These are phyloP conservation scores for Gavialis gangeticus DNA, from an alignment of 2,113 vertebrate species.

Conservation along the genomic window DNA sequence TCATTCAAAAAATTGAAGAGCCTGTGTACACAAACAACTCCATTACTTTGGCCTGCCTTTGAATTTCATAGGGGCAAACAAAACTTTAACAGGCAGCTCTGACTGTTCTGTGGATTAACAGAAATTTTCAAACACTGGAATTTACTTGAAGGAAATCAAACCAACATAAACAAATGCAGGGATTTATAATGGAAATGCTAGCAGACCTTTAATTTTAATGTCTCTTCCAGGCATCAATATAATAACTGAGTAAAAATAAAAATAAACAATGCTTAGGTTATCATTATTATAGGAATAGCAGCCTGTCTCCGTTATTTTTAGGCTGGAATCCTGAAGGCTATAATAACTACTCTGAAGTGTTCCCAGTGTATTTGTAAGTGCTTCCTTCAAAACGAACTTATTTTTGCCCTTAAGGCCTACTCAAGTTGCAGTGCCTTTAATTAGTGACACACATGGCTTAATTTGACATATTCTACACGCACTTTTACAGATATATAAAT, in stretches of 20 bases:
- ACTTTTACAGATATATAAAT: conserved; percentile 12
- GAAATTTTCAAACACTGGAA: background rate
- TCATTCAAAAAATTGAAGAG: background rate
- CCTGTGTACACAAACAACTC: background rate
- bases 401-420: conserved; percentile 56
- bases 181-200: background rate
- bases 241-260: conserved; percentile 29
- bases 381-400: conserved; percentile 47
- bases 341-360: conserved; percentile 63
- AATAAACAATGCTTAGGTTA: conserved; percentile 30
- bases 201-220: background rate
- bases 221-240: background rate
- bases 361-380: conserved; percentile 35
- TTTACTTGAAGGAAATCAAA: background rate
- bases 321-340: conserved; percentile 33
- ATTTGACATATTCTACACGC: conserved; percentile 16
- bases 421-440: conserved; percentile 54
- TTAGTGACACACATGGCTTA: conserved; percentile 52
- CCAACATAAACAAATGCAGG: background rate
- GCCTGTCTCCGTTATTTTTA: background rate
- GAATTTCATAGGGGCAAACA: background rate
- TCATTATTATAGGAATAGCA: conserved; percentile 1
- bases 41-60: background rate
- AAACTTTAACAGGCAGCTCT: background rate
- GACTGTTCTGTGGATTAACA: background rate